Evolutionary conservation across 1,140 invertebrate species (phyloP).

Genomic region (Harpegnathos saltator): DNA sequence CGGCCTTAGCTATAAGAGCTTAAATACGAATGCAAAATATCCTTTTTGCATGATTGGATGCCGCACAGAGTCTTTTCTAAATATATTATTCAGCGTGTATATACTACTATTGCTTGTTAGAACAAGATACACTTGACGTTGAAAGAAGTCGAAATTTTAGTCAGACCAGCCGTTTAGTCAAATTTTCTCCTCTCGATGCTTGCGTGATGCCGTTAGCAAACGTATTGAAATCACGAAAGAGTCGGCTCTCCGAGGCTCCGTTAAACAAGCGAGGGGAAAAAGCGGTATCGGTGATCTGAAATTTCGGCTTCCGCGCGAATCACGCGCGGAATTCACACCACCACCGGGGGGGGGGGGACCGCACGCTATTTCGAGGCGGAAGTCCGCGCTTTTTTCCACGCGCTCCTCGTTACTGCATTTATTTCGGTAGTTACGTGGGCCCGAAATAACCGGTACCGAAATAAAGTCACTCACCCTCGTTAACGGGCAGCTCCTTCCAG

Average conservation of each 20-base stretch:
- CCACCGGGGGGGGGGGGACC: not conserved
- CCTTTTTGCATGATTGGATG: too few relatives aligned
- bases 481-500: constrained; percentile 55
- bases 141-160: too few relatives aligned
- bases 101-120: too few relatives aligned
- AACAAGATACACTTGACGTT: too few relatives aligned
- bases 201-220: not conserved
- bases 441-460: constrained; percentile 63
- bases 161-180: too few relatives aligned
- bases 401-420: constrained; percentile 17
- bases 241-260: not conserved
- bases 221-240: not conserved
- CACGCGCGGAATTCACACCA: not conserved
- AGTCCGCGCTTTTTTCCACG: constrained; percentile 28
- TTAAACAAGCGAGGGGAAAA: not conserved
- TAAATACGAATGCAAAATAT: too few relatives aligned
- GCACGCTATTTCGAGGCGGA: constrained; percentile 56
- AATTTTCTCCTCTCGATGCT: too few relatives aligned
- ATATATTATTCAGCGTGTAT: too few relatives aligned
- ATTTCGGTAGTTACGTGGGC: constrained; percentile 51
- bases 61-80: too few relatives aligned
- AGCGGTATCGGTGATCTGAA: constrained; percentile 12
- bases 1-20: too few relatives aligned
- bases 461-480: constrained; percentile 67
- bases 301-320: constrained; percentile 24